These are phyloP conservation scores for Epirrhoe alternata DNA, from an alignment of 2,888 invertebrate species.

Conservation along the genomic window DNA sequence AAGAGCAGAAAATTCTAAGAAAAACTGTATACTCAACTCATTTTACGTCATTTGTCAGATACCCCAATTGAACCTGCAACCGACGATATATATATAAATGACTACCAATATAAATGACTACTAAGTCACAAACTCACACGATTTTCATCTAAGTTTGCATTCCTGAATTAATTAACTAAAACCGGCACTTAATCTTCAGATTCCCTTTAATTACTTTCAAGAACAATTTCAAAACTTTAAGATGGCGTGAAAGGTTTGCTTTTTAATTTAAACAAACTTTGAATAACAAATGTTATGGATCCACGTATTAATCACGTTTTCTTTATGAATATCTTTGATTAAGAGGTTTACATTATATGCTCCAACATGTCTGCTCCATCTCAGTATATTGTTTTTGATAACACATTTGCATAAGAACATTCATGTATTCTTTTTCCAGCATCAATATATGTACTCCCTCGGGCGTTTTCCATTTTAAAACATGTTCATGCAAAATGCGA, in stretches of 20 bases:
- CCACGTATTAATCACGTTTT: too few species aligned
- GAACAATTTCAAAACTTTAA: constrained; percentile 20
- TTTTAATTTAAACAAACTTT: not conserved
- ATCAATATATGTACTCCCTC: constrained; percentile 7
- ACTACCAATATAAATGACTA: not conserved
- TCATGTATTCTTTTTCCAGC: not conserved
- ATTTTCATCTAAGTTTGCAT: constrained; percentile 8
- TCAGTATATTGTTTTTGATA: not conserved
- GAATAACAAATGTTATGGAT: too few species aligned
- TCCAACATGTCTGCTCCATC: not conserved
- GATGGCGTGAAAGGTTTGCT: not conserved
- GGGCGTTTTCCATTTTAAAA: constrained; percentile 18
- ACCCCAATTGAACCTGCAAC: too few species aligned
- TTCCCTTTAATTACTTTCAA: constrained; percentile 24
- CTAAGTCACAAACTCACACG: constrained; percentile 5
- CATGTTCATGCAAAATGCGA: constrained; percentile 19
- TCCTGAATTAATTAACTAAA: constrained; percentile 24
- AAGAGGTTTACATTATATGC: too few species aligned
- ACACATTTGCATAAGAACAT: not conserved
- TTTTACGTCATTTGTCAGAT: too few species aligned
- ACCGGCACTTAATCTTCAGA: constrained; percentile 12
- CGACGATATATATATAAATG: too few species aligned
- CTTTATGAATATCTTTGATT: too few species aligned
- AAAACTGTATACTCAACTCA: too few species aligned
- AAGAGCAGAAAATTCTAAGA: too few species aligned